Conservation (phyloP, 2,888 invertebrate genomes). For the Mythimna ferrago region DNA sequence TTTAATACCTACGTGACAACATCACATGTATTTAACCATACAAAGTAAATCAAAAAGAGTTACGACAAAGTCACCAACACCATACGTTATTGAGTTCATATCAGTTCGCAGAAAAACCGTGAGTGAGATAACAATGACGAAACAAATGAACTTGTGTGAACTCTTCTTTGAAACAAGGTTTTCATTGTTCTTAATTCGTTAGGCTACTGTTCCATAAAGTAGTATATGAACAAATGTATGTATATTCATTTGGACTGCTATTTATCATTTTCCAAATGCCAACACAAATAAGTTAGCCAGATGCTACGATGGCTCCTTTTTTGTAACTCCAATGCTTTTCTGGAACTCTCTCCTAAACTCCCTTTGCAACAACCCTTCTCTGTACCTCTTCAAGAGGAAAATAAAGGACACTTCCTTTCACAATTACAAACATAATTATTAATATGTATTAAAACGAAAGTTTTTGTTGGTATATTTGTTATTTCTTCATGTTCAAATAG, state of each 20-base stretch:
- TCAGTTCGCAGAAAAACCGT: slow-evolving; percentile 54
- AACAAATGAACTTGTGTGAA: slow-evolving; percentile 34
- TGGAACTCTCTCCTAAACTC: too few relatives aligned
- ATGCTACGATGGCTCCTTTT: too few relatives aligned
- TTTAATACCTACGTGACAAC: too few relatives aligned
- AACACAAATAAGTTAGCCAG: too few relatives aligned
- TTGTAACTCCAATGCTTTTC: too few relatives aligned
- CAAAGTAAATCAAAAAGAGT: slow-evolving; percentile 7
- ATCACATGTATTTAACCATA: not conserved
- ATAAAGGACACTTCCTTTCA: too few relatives aligned
- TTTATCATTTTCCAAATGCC: not conserved
- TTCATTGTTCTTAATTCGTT: slow-evolving; percentile 32
- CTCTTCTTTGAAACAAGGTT: slow-evolving; percentile 19
- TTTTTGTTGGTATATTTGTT: too few relatives aligned
- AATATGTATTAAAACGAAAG: too few relatives aligned
- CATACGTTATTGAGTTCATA: slow-evolving; percentile 24
- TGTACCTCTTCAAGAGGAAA: too few relatives aligned
- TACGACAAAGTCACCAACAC: slow-evolving; percentile 23
- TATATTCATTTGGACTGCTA: not conserved
- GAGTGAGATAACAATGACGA: slow-evolving; percentile 42
- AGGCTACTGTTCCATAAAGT: not conserved
- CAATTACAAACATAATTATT: too few relatives aligned
- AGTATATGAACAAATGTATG: not conserved
- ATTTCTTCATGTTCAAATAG: too few relatives aligned
- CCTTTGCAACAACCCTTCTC: too few relatives aligned